Percentiles rank a stretch among this genome's conserved stretches.
phyloP scores from a whole-genome alignment of 2,888 invertebrate species.

The Quadriops clusia region DNA sequence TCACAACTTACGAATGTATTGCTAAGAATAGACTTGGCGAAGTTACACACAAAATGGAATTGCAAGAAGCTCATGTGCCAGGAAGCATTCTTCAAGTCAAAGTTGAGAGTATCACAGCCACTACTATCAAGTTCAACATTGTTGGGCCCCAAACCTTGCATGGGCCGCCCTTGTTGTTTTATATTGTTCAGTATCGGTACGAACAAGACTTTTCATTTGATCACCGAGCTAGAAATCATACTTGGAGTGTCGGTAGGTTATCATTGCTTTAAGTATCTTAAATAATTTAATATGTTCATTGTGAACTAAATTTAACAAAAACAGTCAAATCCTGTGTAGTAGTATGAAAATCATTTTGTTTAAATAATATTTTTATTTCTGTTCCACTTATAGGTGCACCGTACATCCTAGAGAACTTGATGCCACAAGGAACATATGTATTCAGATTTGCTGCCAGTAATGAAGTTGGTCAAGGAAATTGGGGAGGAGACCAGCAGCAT shows the following conservation, averaged over 20 bases:
- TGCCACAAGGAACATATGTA: slow-evolving; percentile 64
- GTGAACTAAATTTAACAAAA: slow-evolving; percentile 8
- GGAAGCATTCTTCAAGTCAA: slow-evolving; percentile 51
- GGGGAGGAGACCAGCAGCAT: slow-evolving; percentile 50
- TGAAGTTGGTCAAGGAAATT: slow-evolving; percentile 69
- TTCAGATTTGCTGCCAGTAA: slow-evolving; percentile 79
- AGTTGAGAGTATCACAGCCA: slow-evolving; percentile 64
- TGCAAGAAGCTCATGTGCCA: slow-evolving; percentile 65
- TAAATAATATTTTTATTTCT: slow-evolving; percentile 1
- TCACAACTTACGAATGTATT: slow-evolving; percentile 67
- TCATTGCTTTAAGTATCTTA: slow-evolving; percentile 3
- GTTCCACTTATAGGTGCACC: slow-evolving; percentile 45
- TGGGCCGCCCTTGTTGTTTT: slow-evolving; percentile 64
- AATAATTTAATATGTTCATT: slow-evolving; percentile 6
- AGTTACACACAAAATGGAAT: slow-evolving; percentile 52
- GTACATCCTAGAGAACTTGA: slow-evolving; percentile 68
- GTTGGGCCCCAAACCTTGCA: slow-evolving; percentile 61
- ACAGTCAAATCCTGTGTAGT: too few species aligned
- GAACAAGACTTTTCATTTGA: slow-evolving; percentile 57
- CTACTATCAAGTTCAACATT: slow-evolving; percentile 71
- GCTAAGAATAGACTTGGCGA: slow-evolving; percentile 68
- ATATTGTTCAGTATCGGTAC: slow-evolving; percentile 64
- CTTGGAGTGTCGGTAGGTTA: slow-evolving; percentile 58
- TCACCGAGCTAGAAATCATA: slow-evolving; percentile 52
- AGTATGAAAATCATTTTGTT: too few species aligned